Percentiles rank a stretch among this genome's conserved stretches.
Conservation (phyloP, 2,888 invertebrate species). For the Acanthosoma haemorrhoidale region DNA sequence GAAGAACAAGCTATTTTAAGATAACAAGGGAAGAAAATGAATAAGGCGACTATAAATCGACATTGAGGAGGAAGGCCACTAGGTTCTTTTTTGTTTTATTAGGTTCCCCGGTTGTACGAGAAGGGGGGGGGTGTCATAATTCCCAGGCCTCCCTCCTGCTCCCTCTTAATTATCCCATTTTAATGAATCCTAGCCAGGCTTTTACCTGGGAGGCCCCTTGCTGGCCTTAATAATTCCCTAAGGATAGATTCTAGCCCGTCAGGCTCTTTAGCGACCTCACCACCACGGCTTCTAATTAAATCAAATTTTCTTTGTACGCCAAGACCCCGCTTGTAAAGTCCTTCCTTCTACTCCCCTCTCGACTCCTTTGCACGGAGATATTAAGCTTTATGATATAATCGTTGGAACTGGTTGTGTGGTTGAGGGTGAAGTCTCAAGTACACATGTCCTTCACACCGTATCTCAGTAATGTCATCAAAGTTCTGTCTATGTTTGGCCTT, state of each 20-base stretch:
- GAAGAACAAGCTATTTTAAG: background rate
- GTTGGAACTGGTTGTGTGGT: no score
- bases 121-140: slow-evolving; percentile 11
- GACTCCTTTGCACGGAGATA: background rate
- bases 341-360: background rate
- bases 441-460: background rate
- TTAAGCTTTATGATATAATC: background rate
- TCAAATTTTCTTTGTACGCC: slow-evolving; percentile 6
- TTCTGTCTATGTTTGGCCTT: no score
- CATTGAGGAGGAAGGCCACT: background rate
- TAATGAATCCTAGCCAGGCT: slow-evolving; percentile 7
- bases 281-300: slow-evolving; percentile 8
- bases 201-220: slow-evolving; percentile 5
- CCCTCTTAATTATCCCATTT: slow-evolving; percentile 14
- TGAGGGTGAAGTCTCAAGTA: background rate
- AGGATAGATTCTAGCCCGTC: no score
- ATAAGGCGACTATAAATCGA: slow-evolving; percentile 1
- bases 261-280: background rate
- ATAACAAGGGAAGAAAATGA: background rate
- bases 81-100: background rate
- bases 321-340: background rate
- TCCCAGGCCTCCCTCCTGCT: slow-evolving; percentile 7
- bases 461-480: background rate
- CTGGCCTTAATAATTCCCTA: background rate
- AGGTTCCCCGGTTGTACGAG: background rate